Evolutionary conservation across 2,113 vertebrate species (phyloP).

Genomic region (Stegastes partitus): DNA sequence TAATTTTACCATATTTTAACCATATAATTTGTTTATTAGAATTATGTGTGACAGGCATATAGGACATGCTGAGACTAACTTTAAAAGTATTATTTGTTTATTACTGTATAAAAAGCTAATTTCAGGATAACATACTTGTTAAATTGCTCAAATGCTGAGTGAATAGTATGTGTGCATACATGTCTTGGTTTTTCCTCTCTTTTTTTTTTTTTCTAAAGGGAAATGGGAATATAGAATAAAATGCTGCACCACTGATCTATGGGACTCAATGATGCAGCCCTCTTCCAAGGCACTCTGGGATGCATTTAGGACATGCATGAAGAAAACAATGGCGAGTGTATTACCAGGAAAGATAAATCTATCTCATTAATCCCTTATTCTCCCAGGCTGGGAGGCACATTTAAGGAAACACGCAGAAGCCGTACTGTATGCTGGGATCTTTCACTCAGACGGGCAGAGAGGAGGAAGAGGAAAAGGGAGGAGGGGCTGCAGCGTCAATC

Average conservation of each 20-base stretch:
- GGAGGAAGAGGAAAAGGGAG: slow-evolving; percentile 42
- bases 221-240: slow-evolving; percentile 61
- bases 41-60: neutral
- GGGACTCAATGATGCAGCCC: slow-evolving; percentile 71
- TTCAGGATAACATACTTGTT: slow-evolving; percentile 26
- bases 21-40: slow-evolving; percentile 9
- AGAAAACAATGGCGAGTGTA: slow-evolving; percentile 81
- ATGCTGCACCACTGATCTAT: slow-evolving; percentile 71
- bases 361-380: slow-evolving; percentile 86
- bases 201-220: slow-evolving; percentile 38
- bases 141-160: slow-evolving; percentile 36
- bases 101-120: slow-evolving; percentile 3
- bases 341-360: slow-evolving; percentile 86
- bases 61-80: neutral
- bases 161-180: slow-evolving; percentile 40
- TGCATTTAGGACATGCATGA: slow-evolving; percentile 78
- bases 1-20: neutral
- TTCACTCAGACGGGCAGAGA: slow-evolving; percentile 79
- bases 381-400: slow-evolving; percentile 80
- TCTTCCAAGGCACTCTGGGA: slow-evolving; percentile 79
- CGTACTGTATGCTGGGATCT: slow-evolving; percentile 73
- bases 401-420: slow-evolving; percentile 76
- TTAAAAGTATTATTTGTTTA: slow-evolving; percentile 1
- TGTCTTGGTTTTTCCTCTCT: slow-evolving; percentile 10
- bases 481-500: slow-evolving; percentile 76